Evolutionary conservation across 1,140 invertebrate species (phyloP), one percentile per base, ranked within the genome.

Genomic region (Druon quercuslanigerum): DNA sequence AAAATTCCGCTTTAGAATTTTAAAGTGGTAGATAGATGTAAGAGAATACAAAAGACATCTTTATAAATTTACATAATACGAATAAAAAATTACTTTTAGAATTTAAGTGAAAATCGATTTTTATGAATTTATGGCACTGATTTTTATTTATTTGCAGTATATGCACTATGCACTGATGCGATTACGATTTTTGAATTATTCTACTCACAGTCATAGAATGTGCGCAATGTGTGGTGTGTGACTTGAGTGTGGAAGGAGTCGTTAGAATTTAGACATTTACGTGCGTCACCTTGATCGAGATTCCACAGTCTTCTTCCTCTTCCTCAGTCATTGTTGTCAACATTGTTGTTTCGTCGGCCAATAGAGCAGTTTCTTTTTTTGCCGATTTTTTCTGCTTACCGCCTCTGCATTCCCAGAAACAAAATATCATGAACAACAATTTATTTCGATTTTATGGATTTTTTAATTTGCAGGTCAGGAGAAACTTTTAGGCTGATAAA

Each of bases 231-330:
- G 87, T 87, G 79, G 85, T 86, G 83, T 88, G 84, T 87, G 60
- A 82, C 82, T 88, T 83, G 85, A 83, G 83, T 85, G 81, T 83
- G 84, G 84, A 80, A 79, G 86, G 85, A 84, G 82, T 86, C 83
- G 79, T 87, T 90, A 90, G 84, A 90, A 87, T 90, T 91, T 88
- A 86, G 89, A 89, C 88, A 87, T 87, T 90, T 84, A 89, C 86
- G 77, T 87, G 84, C 86, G 86, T 93, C 89, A 94, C 93, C 91
- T 93, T 93, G 82, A 94, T 94, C 52, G 92, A 93, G 71, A 94
- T 92, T 50, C 92, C 91, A 87, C 91, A 91, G 83, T 93, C 92
- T 76, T 93, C 92, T 71, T 92, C 92, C 72, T 92, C 91, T 78
- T 93, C 92, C 73, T 93, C 92, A 17, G 87, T 90, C 90, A 91